Evolutionary conservation across 2,888 invertebrate species (phyloP).

Genomic region (Tholera decimalis): DNA sequence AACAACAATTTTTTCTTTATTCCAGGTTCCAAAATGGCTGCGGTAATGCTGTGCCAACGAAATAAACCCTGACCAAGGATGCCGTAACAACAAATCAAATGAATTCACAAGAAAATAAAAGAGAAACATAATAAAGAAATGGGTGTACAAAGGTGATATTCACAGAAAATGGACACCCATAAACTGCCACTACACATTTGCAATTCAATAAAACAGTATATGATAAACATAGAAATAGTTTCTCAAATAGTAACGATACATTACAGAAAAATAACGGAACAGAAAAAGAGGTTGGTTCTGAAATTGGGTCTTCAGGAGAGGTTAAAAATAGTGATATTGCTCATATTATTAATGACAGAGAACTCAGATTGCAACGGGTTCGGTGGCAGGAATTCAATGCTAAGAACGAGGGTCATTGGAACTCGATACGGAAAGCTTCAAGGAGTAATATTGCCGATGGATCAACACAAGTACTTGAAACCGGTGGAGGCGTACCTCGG

Average conservation of each 20-base stretch:
- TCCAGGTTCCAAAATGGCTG: constrained; percentile 75
- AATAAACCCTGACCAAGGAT: constrained; percentile 67
- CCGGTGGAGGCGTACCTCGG: constrained; percentile 96
- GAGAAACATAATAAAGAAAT: constrained; percentile 78
- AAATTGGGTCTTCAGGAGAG: constrained; percentile 72
- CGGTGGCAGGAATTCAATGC: constrained; percentile 92
- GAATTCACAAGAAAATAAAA: constrained; percentile 66
- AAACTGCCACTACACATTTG: constrained; percentile 88
- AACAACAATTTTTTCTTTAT: constrained; percentile 67
- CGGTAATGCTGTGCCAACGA: constrained; percentile 64
- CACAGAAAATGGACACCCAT: constrained; percentile 86
- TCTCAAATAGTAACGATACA: constrained; percentile 61
- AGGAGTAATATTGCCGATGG: constrained; percentile 95
- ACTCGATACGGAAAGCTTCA: constrained; percentile 96
- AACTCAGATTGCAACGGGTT: constrained; percentile 84
- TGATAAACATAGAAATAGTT: constrained; percentile 66
- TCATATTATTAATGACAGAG: constrained; percentile 80
- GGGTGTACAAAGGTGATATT: constrained; percentile 88
- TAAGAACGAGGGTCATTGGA: constrained; percentile 95
- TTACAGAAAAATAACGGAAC: constrained; percentile 57
- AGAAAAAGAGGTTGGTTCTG: constrained; percentile 66
- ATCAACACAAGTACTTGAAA: constrained; percentile 94
- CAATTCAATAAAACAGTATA: constrained; percentile 89
- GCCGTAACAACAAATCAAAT: constrained; percentile 68
- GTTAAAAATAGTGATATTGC: constrained; percentile 78